A percentile compares a stretch with the other conserved stretches of the same genome.
Conservation (phyloP, 2,113 vertebrate genomes). For the Callaeas wilsoni region DNA sequence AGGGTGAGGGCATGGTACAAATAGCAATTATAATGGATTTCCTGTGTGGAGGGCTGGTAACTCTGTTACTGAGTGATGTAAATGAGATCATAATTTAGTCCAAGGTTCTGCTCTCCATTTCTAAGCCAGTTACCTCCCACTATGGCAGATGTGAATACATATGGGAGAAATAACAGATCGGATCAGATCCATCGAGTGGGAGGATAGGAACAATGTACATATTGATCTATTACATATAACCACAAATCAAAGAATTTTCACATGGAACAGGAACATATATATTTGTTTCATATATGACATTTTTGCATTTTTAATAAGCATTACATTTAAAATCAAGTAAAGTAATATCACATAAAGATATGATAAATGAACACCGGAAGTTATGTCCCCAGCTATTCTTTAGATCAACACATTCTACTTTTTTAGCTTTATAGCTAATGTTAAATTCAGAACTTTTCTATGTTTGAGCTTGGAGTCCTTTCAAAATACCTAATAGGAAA, state of each 20-base stretch:
- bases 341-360: not conserved
- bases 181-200: not conserved
- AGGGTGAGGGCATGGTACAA: not conserved
- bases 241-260: not conserved
- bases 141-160: not conserved
- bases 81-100: not conserved
- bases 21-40: not conserved
- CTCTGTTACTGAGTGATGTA: not conserved
- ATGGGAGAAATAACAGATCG: not conserved
- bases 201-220: not conserved
- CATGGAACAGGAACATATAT: not conserved
- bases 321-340: not conserved
- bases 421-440: not conserved
- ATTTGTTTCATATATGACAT: not conserved
- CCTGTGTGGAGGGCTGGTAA: not conserved
- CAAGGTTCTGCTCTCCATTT: not conserved
- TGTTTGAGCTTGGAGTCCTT: not conserved
- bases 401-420: not conserved
- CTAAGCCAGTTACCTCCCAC: not conserved
- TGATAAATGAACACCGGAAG: not conserved
- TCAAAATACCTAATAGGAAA: not conserved
- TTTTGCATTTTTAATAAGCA: not conserved
- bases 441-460: not conserved
- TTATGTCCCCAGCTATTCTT: not conserved
- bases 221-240: not conserved